A percentile compares a stretch with the other conserved stretches of the same genome.
Conservation (phyloP, 2,113 vertebrate species). For the Paralichthys olivaceus region DNA sequence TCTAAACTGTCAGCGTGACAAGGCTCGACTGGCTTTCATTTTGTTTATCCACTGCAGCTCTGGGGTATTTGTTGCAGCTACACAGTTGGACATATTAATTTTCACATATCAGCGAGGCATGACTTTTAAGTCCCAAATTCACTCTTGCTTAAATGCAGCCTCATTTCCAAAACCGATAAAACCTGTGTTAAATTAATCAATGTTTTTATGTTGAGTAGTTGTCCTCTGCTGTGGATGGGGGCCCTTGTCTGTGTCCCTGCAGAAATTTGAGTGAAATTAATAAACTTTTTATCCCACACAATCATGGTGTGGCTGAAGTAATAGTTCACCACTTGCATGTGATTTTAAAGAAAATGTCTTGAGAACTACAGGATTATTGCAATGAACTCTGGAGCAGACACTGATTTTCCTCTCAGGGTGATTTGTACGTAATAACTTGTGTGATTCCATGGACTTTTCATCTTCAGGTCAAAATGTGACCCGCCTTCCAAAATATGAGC, state of each 20-base stretch:
- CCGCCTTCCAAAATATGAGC: no score
- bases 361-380: no score
- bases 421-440: no score
- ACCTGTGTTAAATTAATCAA: background rate
- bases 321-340: no score
- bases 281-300: no score
- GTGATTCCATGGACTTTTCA: no score
- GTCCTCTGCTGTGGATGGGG: background rate
- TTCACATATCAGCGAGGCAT: background rate
- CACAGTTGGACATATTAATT: background rate
- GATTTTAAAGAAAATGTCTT: no score
- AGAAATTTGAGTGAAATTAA: background rate
- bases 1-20: background rate
- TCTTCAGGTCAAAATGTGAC: no score
- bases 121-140: slow-evolving; percentile 2
- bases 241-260: background rate
- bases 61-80: background rate
- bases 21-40: slow-evolving; percentile 2
- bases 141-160: slow-evolving; percentile 4
- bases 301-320: no score
- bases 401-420: no score
- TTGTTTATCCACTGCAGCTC: background rate
- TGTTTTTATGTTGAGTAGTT: background rate
- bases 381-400: no score
- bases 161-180: slow-evolving; percentile 1